Conservation (phyloP, 2,113 vertebrate genomes). For the Clinocottus analis region DNA sequence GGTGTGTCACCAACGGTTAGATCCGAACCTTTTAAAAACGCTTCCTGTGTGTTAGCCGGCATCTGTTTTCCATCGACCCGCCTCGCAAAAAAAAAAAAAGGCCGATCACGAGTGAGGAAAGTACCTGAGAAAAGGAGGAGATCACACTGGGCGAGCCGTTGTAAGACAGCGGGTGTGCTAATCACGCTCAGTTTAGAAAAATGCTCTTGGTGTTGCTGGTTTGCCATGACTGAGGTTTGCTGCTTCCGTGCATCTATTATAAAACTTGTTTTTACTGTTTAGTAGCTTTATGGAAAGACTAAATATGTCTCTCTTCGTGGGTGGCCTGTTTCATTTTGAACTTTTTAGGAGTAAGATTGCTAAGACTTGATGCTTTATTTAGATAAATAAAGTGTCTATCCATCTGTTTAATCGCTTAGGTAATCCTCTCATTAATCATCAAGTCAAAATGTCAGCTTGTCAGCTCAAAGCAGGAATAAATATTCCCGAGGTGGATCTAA, state of each 20-base stretch:
- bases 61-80: slow-evolving; percentile 79
- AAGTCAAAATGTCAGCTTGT: neutral
- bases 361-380: neutral
- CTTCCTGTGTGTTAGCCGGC: slow-evolving; percentile 61
- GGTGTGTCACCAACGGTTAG: slow-evolving; percentile 69
- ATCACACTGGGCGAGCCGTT: slow-evolving; percentile 13
- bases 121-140: slow-evolving; percentile 46
- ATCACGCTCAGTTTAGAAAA: slow-evolving; percentile 36
- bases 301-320: neutral
- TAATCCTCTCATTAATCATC: neutral
- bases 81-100: slow-evolving; percentile 42
- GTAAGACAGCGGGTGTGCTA: slow-evolving; percentile 11
- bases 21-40: slow-evolving; percentile 61
- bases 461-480: neutral
- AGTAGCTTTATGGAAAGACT: neutral
- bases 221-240: slow-evolving; percentile 25
- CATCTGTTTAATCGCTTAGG: neutral
- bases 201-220: slow-evolving; percentile 22
- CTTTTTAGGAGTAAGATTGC: neutral
- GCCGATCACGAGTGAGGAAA: slow-evolving; percentile 29
- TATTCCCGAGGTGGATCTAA: neutral
- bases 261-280: slow-evolving; percentile 10
- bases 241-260: slow-evolving; percentile 12
- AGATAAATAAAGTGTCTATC: neutral
- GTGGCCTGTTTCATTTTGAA: neutral